Percentiles rank a stretch among this genome's conserved stretches.
phyloP scores from a whole-genome alignment of 2,113 vertebrate genomes.

The Melanerpes formicivorus region DNA sequence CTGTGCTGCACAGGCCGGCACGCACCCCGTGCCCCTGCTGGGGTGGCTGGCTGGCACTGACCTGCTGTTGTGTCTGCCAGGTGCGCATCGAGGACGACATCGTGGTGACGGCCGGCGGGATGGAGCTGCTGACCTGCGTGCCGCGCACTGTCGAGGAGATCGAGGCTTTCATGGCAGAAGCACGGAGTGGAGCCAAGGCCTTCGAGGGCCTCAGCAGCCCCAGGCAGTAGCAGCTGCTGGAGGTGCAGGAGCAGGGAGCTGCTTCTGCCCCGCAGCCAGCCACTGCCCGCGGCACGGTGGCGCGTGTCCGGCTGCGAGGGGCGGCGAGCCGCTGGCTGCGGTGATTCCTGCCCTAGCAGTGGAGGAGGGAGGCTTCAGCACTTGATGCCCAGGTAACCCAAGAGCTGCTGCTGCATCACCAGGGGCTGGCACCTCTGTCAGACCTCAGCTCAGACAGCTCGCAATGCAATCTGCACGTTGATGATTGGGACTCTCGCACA shows the following conservation, averaged over 20 bases:
- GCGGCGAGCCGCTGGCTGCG: neutral
- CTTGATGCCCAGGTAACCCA: neutral
- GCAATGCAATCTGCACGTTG: neutral
- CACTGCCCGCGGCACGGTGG: neutral
- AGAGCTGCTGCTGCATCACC: neutral
- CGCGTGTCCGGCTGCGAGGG: neutral
- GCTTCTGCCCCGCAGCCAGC: neutral
- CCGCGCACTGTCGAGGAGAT: constrained; percentile 94
- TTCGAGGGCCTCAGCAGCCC: constrained; percentile 45
- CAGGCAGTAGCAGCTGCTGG: constrained; percentile 1
- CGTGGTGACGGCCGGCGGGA: constrained; percentile 81
- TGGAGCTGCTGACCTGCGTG: constrained; percentile 93
- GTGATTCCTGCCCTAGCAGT: neutral
- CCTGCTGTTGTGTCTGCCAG: constrained; percentile 57
- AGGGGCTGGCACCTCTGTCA: neutral
- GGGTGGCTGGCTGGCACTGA: neutral
- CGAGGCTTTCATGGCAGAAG: constrained; percentile 89
- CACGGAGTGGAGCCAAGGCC: constrained; percentile 54
- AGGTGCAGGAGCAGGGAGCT: neutral
- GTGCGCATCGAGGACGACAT: constrained; percentile 96
- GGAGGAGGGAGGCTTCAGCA: neutral
- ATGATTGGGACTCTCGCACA: neutral
- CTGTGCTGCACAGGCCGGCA: too few species aligned
- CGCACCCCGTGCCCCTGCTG: rapidly evolving
- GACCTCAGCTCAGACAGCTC: neutral